Conservation (phyloP, 2,797 vertebrate genomes). For the Toxotes lorentzi region DNA sequence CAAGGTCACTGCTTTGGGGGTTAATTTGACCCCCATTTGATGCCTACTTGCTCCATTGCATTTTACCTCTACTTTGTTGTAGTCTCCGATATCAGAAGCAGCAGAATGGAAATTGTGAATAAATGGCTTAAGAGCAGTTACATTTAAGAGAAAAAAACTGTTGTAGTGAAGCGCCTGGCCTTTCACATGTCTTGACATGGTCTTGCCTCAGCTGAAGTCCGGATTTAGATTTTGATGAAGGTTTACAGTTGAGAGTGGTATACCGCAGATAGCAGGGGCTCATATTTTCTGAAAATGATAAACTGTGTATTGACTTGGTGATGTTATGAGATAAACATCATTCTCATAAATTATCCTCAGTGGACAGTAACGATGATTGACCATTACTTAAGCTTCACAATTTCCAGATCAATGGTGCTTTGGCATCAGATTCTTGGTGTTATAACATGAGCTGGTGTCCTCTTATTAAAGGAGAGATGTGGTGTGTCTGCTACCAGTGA, state of each 20-base stretch:
- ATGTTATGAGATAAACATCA: slow-evolving; percentile 37
- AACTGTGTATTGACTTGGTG: slow-evolving; percentile 32
- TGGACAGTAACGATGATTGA: slow-evolving; percentile 27
- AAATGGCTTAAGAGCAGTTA: too few species aligned
- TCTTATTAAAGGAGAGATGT: slow-evolving; percentile 42
- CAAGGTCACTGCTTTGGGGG: too few species aligned
- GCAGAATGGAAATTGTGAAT: too few species aligned
- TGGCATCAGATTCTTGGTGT: slow-evolving; percentile 40
- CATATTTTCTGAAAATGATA: slow-evolving; percentile 16
- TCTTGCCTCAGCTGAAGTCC: neutral
- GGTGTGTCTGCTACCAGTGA: slow-evolving; percentile 32
- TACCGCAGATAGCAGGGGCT: neutral
- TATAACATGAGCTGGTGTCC: slow-evolving; percentile 29
- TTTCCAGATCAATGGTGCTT: slow-evolving; percentile 36
- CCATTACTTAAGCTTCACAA: slow-evolving; percentile 46
- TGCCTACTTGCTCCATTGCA: too few species aligned
- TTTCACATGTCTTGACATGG: neutral
- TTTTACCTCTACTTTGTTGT: too few species aligned
- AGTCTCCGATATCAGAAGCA: too few species aligned
- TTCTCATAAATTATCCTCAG: slow-evolving; percentile 23
- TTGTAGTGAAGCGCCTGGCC: neutral
- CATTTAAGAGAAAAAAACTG: too few species aligned
- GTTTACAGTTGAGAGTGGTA: neutral
- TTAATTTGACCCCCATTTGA: too few species aligned
- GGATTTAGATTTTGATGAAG: slow-evolving; percentile 28